Conservation (phyloP, 2,797 vertebrate species). For the Merluccius polli region DNA sequence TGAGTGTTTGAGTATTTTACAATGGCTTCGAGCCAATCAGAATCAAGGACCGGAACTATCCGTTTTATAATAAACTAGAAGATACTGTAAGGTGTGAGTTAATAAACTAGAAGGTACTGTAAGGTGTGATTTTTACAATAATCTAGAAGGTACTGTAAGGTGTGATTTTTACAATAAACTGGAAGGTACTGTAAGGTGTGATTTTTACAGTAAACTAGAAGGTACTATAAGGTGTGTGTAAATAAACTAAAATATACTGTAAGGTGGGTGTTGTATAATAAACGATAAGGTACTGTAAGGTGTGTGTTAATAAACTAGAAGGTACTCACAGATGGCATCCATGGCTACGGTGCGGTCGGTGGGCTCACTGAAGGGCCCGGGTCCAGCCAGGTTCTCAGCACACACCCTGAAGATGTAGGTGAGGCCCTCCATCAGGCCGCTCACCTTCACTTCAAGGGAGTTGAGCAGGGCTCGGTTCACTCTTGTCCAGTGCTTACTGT, state of each 20-base stretch:
- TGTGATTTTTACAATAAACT: not conserved
- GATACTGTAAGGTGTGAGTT: not conserved
- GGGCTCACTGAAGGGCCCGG: constrained; percentile 93
- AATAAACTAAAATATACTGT: constrained; percentile 53
- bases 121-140: no score
- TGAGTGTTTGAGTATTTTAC: no score
- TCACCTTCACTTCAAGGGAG: constrained; percentile 80
- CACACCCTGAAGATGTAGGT: constrained; percentile 96
- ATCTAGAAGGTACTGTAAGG: constrained; percentile 66
- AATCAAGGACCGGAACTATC: not conserved
- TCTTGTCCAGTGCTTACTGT: constrained; percentile 94
- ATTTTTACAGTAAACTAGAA: not conserved
- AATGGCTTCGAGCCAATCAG: no score
- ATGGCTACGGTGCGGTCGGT: constrained; percentile 86
- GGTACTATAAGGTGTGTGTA: not conserved
- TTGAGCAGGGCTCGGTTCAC: constrained; percentile 86
- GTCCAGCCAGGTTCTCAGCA: constrained; percentile 95
- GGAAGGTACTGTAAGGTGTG: no score
- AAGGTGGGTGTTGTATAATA: not conserved
- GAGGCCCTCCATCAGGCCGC: constrained; percentile 90
- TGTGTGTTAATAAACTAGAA: not conserved
- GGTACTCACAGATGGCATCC: constrained; percentile 89
- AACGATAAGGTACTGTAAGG: constrained; percentile 55
- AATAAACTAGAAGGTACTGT: constrained; percentile 56
- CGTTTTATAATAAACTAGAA: not conserved